Conservation (phyloP, 1,140 invertebrate genomes). For the Drosophila elegans region DNA sequence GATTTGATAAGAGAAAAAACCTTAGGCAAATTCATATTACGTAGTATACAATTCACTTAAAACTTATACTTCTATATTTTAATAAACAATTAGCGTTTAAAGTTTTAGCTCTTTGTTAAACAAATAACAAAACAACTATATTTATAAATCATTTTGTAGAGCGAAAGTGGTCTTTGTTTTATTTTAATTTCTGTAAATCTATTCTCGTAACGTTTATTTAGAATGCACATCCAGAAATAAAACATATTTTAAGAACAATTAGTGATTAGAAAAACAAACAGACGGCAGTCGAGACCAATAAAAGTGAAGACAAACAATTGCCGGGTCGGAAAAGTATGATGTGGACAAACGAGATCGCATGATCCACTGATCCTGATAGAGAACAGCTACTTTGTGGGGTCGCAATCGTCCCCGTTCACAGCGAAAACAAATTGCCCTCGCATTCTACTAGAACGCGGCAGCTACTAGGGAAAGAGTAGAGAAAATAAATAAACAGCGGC, state of each 20-base stretch:
- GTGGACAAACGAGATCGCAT: not conserved
- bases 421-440: constrained; percentile 10
- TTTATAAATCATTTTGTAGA: no score
- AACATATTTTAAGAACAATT: not conserved
- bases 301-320: constrained; percentile 14
- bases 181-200: not conserved
- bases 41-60: not conserved
- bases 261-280: not conserved
- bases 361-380: constrained; percentile 12
- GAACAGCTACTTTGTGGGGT: constrained; percentile 6
- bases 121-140: no score
- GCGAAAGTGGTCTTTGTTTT: no score
- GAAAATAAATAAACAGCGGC: constrained; percentile 61
- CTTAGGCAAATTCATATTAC: not conserved
- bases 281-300: not conserved
- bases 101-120: no score
- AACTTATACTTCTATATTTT: not conserved
- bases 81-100: no score
- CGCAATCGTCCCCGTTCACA: not conserved
- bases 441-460: constrained; percentile 17
- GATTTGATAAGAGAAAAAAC: not conserved
- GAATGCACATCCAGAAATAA: not conserved
- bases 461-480: constrained; percentile 18
- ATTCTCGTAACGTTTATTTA: not conserved
- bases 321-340: not conserved